Conservation (phyloP, 2,797 vertebrate species). For the Epinephelus malabaricus region DNA sequence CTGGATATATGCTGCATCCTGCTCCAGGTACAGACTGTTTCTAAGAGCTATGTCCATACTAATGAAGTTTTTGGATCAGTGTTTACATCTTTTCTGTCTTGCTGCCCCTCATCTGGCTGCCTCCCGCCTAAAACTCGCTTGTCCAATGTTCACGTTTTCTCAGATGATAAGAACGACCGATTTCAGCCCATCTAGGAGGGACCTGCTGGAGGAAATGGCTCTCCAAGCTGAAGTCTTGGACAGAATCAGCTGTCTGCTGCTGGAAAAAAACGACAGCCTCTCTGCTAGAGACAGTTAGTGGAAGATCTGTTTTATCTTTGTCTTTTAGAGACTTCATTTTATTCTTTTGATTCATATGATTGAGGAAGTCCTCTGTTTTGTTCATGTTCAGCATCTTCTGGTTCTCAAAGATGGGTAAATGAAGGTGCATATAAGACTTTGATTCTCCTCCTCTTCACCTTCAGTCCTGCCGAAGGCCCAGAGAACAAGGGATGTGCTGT, state of each 20-base stretch:
- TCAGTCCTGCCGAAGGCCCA: conserved; percentile 89
- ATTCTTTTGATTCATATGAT: too few species aligned
- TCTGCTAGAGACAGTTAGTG: conserved; percentile 77
- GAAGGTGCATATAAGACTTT: not conserved
- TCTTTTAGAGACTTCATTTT: not conserved
- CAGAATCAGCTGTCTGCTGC: conserved; percentile 73
- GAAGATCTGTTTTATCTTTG: not conserved
- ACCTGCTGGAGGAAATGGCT: conserved; percentile 81
- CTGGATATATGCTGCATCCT: conserved; percentile 90
- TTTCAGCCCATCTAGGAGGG: conserved; percentile 65
- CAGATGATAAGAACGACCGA: conserved; percentile 74
- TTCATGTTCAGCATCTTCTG: not conserved
- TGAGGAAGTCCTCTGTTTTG: not conserved
- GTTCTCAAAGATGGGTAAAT: not conserved
- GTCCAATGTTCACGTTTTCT: conserved; percentile 20
- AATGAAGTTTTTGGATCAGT: not conserved
- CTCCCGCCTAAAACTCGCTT: not conserved
- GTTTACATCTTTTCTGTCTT: not conserved
- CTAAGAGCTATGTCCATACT: not conserved
- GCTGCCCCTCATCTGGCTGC: not conserved
- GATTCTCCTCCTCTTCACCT: not conserved
- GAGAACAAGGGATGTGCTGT: conserved; percentile 85
- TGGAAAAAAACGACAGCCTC: conserved; percentile 75
- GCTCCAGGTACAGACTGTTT: conserved; percentile 70
- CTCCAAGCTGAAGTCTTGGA: conserved; percentile 82